Base-by-base conservation (phyloP, 2,113 vertebrate genomes). In the Tricholaema leucomelas region DNA sequence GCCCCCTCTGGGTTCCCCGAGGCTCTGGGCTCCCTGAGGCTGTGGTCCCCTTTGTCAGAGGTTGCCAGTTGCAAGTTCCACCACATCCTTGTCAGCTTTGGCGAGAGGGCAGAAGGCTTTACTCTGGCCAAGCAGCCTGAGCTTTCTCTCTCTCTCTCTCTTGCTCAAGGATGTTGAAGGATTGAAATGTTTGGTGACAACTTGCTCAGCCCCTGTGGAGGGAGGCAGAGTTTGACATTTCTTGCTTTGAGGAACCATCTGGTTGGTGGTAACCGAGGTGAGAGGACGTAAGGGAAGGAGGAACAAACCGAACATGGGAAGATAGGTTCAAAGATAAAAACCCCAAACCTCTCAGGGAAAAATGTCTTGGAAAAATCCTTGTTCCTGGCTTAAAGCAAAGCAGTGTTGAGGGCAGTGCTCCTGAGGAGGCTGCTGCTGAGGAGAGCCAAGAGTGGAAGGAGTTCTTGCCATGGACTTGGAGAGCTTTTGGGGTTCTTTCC, bases 401-500 rank as follows among this genome's bases (percentile, higher is more conserved):
- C 95, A 88, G 78, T 92, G 97, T 97, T 96, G 93, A 95, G 92
- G 80, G 84, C 91, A 69, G 87, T 1, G 0, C 93, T 95, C 63
- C 60, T 83, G 64, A 86, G 76, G 24, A 59, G 50, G 79, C 89
- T 92, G 69, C 55, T 71, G 66, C 60, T 83, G 64, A 86, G 76
- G 24, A 59, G 50, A 83, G 78, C 30, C 9, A 33, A 69, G 83
- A 87, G 83, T 64, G 88, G 91, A 85, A 46, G 54, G 42, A 74
- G 52, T n/a, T 23, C 23, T 76, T 92, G 63, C 74, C 12, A 1
- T 15, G 75, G 59, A 59, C 38, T 78, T 83, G 2, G 38, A 23
- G 93, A 95, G 84, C 75, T 92, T 96, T 95, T 96, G 94, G 88
- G 88, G 91, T 96, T 96, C 94, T 96, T 96, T 96, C 63, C 75